Percentiles rank a stretch among this genome's conserved stretches.
These are phyloP conservation scores for Agrilus planipennis DNA, from an alignment of 1,140 invertebrate species.

Conservation along the genomic window DNA sequence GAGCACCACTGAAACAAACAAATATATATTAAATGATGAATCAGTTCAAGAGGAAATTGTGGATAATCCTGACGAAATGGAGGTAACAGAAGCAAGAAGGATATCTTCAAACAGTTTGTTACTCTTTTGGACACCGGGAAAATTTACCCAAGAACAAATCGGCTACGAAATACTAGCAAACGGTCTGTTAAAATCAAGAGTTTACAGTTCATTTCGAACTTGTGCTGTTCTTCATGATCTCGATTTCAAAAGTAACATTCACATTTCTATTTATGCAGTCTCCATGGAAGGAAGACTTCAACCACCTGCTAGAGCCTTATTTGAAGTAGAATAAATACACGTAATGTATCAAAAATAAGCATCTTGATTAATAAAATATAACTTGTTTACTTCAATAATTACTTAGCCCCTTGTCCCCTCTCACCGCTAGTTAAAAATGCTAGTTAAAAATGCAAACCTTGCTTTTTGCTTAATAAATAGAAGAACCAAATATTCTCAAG, in stretches of 20 bases:
- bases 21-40: too few species aligned
- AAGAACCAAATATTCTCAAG: too few species aligned
- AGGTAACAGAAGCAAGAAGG: slow-evolving; percentile 3
- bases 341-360: too few species aligned
- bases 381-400: too few species aligned
- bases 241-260: slow-evolving; percentile 12
- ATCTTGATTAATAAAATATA: too few species aligned
- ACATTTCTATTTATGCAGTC: slow-evolving; percentile 19
- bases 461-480: too few species aligned
- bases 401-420: too few species aligned
- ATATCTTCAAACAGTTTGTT: slow-evolving; percentile 22
- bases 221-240: slow-evolving; percentile 22
- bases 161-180: slow-evolving; percentile 22
- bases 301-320: slow-evolving; percentile 16
- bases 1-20: too few species aligned
- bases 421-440: too few species aligned
- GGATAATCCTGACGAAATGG: too few species aligned
- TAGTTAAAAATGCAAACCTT: too few species aligned
- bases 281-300: slow-evolving; percentile 17
- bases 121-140: slow-evolving; percentile 18
- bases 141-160: slow-evolving; percentile 7
- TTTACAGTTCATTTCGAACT: slow-evolving; percentile 18
- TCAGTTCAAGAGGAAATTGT: too few species aligned
- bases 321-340: not conserved
- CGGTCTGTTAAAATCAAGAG: slow-evolving; percentile 16